Conservation (phyloP, 2,113 vertebrate species). For the Tragulus kanchil region DNA sequence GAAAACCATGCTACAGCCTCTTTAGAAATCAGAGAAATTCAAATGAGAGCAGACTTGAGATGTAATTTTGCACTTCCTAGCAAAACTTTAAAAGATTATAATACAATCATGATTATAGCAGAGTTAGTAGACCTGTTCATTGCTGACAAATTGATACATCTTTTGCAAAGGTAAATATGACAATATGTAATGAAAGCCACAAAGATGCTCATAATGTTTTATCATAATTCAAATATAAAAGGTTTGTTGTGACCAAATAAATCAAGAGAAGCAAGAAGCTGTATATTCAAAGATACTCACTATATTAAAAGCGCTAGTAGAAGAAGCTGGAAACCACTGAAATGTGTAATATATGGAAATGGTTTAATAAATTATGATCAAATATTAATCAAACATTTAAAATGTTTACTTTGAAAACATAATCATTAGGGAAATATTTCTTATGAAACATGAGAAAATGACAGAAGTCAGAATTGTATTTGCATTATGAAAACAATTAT, state of each 20-base stretch:
- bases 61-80: background rate
- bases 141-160: background rate
- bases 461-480: background rate
- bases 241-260: background rate
- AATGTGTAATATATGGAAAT: conserved; percentile 18
- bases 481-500: background rate
- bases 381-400: conserved; percentile 36
- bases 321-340: background rate
- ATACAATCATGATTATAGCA: background rate
- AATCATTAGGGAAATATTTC: background rate
- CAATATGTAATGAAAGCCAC: background rate
- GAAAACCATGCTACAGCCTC: background rate
- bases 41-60: background rate
- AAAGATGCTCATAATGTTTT: background rate
- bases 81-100: background rate
- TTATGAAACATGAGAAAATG: background rate
- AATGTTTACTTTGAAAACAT: conserved; percentile 1
- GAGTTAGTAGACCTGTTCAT: background rate
- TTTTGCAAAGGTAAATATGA: background rate
- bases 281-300: conserved; percentile 10
- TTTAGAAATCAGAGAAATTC: conserved; percentile 14
- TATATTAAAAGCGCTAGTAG: background rate
- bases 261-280: background rate
- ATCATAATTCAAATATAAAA: conserved; percentile 26
- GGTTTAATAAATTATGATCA: background rate